These are phyloP conservation scores for Notothenia coriiceps DNA, from an alignment of 2,113 vertebrate genomes.

Conservation along the genomic window DNA sequence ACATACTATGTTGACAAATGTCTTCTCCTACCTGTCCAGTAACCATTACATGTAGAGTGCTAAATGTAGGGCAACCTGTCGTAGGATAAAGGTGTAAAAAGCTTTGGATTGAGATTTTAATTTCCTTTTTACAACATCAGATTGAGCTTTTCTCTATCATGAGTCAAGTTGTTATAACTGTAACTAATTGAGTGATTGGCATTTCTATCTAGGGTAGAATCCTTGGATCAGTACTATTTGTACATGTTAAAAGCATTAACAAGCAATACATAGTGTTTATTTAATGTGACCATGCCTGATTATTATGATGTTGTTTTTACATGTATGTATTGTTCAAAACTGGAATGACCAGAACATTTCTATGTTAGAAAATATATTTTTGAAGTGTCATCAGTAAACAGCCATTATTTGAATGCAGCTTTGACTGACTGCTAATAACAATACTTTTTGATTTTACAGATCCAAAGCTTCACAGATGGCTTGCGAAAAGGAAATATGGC, in stretches of 20 bases:
- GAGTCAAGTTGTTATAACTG: background rate
- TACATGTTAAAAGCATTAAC: background rate
- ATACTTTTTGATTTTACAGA: constrained; percentile 26
- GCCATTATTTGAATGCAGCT: background rate
- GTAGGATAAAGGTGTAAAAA: background rate
- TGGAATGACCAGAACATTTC: too few species aligned
- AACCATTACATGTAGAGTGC: too few species aligned
- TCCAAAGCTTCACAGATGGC: constrained; percentile 70
- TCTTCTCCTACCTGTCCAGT: too few species aligned
- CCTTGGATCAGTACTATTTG: background rate
- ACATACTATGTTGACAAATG: too few species aligned
- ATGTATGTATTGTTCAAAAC: background rate
- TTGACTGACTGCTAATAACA: background rate
- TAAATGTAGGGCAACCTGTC: background rate
- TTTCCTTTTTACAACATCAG: background rate
- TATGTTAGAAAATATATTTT: background rate
- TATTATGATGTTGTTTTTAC: too few species aligned
- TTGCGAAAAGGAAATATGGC: constrained; percentile 79
- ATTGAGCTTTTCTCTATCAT: background rate
- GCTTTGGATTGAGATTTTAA: too few species aligned
- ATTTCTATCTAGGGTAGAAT: background rate
- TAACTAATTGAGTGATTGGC: background rate
- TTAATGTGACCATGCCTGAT: background rate
- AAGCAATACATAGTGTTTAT: background rate
- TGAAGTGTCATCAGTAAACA: background rate